Evolutionary conservation across 1,140 invertebrate species (phyloP).

Genomic region (Andricus grossulariae): DNA sequence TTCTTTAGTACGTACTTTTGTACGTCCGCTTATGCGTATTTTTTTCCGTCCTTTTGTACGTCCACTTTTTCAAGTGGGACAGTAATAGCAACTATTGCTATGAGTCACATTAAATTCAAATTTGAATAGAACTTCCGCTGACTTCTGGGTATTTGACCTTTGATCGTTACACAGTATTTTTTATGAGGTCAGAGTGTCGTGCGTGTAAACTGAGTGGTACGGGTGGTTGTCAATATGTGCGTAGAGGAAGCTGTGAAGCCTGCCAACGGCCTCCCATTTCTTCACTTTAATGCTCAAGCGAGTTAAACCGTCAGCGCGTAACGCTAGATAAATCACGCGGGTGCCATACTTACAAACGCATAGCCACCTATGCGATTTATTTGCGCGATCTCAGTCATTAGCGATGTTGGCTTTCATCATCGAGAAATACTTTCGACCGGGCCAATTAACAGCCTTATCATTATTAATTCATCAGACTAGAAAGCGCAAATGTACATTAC

Average conservation of each 20-base stretch:
- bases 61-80: too few relatives aligned
- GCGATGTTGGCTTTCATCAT: conserved; percentile 12
- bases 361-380: conserved; percentile 10
- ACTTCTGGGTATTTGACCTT: neutral
- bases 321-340: conserved; percentile 1
- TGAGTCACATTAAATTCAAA: neutral
- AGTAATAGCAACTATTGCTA: neutral
- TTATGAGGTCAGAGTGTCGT: neutral
- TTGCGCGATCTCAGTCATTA: neutral
- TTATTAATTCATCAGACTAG: too few relatives aligned
- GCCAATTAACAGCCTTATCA: neutral
- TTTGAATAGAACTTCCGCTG: neutral
- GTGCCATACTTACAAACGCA: conserved; percentile 17
- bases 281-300: conserved; percentile 20
- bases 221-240: neutral
- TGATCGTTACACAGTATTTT: neutral
- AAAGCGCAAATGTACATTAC: too few relatives aligned
- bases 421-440: neutral
- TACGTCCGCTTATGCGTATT: too few relatives aligned
- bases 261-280: conserved; percentile 13
- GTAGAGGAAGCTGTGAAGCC: conserved; percentile 23
- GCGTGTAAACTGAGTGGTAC: conserved; percentile 2
- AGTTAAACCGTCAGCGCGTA: neutral
- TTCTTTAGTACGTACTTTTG: too few relatives aligned
- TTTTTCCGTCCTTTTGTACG: too few relatives aligned